Percentiles rank a stretch among this genome's conserved stretches.
phyloP scores from a whole-genome alignment of 2,888 invertebrate genomes.

The Dichetophora obliterata region DNA sequence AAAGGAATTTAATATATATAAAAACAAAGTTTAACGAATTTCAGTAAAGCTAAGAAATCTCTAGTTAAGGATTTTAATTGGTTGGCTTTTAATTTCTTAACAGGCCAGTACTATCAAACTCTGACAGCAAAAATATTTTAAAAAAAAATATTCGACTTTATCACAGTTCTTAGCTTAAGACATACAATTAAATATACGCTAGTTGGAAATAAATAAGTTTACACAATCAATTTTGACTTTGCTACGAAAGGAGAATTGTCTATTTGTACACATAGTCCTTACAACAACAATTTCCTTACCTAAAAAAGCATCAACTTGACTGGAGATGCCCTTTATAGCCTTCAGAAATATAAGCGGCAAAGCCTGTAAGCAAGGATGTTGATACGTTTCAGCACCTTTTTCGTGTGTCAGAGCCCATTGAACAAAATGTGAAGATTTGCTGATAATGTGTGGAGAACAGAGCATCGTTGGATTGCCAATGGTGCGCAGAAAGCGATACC shows the following conservation, averaged over 20 bases:
- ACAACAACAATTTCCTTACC: conserved; percentile 73
- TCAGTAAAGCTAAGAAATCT: too few relatives aligned
- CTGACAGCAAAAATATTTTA: too few relatives aligned
- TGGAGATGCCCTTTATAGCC: conserved; percentile 93
- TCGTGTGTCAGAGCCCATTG: conserved; percentile 86
- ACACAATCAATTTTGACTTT: not conserved
- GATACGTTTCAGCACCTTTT: conserved; percentile 85
- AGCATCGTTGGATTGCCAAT: conserved; percentile 95
- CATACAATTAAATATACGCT: not conserved
- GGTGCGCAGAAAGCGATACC: conserved; percentile 95
- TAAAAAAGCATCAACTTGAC: conserved; percentile 94
- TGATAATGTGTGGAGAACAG: conserved; percentile 84
- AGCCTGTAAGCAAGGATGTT: conserved; percentile 87
- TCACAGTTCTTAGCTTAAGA: not conserved
- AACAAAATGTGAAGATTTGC: conserved; percentile 76
- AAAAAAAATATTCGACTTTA: too few relatives aligned
- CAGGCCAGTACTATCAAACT: too few relatives aligned
- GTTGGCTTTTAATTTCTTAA: too few relatives aligned
- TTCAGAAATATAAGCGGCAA: conserved; percentile 92
- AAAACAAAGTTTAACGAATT: too few relatives aligned
- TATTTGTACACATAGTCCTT: not conserved
- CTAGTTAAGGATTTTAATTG: too few relatives aligned
- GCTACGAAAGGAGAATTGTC: not conserved
- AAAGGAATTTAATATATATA: too few relatives aligned
- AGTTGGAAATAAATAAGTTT: not conserved